Evolutionary conservation across 2,113 vertebrate genomes (phyloP).

Genomic region (Poeciliopsis prolifica): DNA sequence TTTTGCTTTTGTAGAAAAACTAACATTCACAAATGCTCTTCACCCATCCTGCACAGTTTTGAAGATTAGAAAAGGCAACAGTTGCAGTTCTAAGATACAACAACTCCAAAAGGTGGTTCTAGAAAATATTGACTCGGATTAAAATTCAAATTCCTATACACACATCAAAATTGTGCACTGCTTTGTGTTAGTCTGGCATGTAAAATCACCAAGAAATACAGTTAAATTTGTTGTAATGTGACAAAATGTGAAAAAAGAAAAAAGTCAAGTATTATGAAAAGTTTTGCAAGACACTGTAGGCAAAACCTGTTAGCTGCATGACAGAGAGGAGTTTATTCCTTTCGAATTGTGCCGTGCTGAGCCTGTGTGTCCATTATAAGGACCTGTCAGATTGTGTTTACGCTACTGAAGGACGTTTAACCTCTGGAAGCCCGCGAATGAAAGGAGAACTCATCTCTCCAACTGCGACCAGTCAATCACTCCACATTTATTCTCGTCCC

Average conservation of each 20-base stretch:
- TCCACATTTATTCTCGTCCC: conserved; percentile 72
- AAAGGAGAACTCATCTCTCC: conserved; percentile 73
- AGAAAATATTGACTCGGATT: not conserved
- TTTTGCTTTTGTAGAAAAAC: not conserved
- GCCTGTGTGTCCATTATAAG: conserved; percentile 49
- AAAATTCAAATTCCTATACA: not conserved
- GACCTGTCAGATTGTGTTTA: conserved; percentile 73
- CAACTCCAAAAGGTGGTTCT: not conserved
- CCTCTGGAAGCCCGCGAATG: conserved; percentile 68
- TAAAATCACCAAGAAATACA: not conserved
- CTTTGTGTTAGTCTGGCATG: not conserved
- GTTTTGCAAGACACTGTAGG: not conserved
- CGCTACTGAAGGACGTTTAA: conserved; percentile 78
- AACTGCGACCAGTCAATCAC: conserved; percentile 78
- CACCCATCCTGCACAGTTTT: not conserved
- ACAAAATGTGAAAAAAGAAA: not conserved
- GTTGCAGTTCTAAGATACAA: not conserved
- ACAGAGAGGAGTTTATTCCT: conserved; percentile 35
- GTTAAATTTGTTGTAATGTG: not conserved
- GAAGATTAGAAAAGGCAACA: not conserved
- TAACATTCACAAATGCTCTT: not conserved
- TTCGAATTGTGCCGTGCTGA: conserved; percentile 55
- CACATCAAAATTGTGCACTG: not conserved
- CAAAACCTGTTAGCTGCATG: not conserved
- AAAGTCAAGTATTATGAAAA: not conserved